Base-by-base conservation (phyloP, 2,888 invertebrate genomes). In the Pegoplata infirma region DNA sequence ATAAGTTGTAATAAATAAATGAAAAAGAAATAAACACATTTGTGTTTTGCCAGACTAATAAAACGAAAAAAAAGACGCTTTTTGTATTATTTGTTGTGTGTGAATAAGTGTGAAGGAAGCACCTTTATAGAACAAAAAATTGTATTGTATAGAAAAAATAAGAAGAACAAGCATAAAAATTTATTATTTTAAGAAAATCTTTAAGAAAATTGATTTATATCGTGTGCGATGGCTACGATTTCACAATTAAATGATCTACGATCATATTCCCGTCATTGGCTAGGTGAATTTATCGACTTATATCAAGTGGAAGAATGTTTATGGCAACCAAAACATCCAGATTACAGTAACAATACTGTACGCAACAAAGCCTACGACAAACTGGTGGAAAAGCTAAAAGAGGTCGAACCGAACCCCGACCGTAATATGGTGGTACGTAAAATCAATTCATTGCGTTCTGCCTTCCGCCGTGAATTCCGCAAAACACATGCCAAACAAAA, bases 391-490 rank as follows among this genome's bases (percentile, higher is more conserved):
- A 89, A 89, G 66, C 76, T 89, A 0, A 89, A 88, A 72, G 89
- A 89, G 76, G 89, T 89, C 61, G 89, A 89, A 81, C 87, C 88
- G 10, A 85, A 86, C 82, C 87, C 89, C 6, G 89, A 89, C 78
- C 85, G 89, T 21, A 85, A 87, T 12, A 89, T 89, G 88, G 89
- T 89, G 4, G 88, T 89, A n/a, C 81, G 89, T 2, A 89, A 89
- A 81, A 89, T 89, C 14, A 89, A 89, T 69, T 89, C 89, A 0
- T 77, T 89, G 8, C 84, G 89, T 12, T 89, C 89, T 0, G 89
- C 89, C 2, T 89, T 89, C 66, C 84, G 89, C 17, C 85, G 89
- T 7, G 89, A 89, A 74, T 89, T 82, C 47, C 86, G 89, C 7
- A 89, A 89, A 69, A 86, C 85, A 0, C 82, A 80, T 32, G 75